These are phyloP conservation scores for Teinopalpus imperialis DNA, from an alignment of 2,888 invertebrate species.

Conservation along the genomic window DNA sequence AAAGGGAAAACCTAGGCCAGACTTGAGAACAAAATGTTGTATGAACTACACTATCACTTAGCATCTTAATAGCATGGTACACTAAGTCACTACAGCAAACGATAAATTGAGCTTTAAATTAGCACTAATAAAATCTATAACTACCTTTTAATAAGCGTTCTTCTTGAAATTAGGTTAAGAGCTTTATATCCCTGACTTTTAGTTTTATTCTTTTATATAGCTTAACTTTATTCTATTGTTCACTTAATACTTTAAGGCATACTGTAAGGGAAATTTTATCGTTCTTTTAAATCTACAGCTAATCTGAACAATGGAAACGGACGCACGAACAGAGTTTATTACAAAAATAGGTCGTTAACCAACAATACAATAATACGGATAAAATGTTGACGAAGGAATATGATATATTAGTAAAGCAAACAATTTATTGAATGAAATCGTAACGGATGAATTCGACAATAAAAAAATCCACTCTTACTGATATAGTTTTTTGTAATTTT, in stretches of 20 bases:
- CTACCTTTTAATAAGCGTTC: not conserved
- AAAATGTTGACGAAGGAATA: conserved; percentile 3
- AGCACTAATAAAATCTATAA: conserved; percentile 2
- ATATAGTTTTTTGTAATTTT: too few species aligned
- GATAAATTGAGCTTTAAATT: too few species aligned
- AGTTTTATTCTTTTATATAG: conserved; percentile 7
- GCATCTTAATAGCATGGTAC: too few species aligned
- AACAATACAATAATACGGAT: conserved; percentile 14
- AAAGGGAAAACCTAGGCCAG: too few species aligned
- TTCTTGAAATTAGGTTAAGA: not conserved
- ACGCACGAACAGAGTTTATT: conserved; percentile 19
- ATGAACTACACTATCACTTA: too few species aligned
- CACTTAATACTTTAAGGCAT: conserved; percentile 17
- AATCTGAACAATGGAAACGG: conserved; percentile 22
- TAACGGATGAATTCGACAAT: too few species aligned
- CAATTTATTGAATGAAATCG: too few species aligned
- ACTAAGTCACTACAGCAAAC: too few species aligned
- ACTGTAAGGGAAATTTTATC: conserved; percentile 16
- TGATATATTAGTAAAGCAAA: not conserved
- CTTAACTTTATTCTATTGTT: conserved; percentile 16
- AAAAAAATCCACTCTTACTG: too few species aligned
- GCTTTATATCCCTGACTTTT: not conserved
- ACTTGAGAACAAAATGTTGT: too few species aligned
- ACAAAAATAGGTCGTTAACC: conserved; percentile 14
- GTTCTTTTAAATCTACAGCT: conserved; percentile 17